phyloP scores from a whole-genome alignment of 2,113 vertebrate species.

The Oreochromis niloticus region DNA sequence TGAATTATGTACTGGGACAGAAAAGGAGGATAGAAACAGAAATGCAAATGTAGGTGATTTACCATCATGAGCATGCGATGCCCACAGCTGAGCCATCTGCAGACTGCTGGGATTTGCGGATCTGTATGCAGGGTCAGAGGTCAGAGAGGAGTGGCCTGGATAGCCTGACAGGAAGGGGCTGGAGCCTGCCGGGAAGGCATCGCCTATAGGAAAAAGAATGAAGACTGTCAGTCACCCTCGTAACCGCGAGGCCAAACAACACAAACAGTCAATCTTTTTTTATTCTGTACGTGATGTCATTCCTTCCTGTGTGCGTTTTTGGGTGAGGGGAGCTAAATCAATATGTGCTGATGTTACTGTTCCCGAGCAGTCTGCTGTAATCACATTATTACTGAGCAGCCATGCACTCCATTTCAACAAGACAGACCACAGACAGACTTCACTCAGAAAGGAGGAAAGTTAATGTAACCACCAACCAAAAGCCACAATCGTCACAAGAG shows the following conservation, averaged over 20 bases:
- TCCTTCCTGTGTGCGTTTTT: background rate
- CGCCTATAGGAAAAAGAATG: slow-evolving; percentile 53
- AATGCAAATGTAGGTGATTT: slow-evolving; percentile 12
- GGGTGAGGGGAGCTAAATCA: background rate
- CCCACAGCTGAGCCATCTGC: slow-evolving; percentile 83
- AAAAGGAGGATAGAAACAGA: background rate
- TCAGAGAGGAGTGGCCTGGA: slow-evolving; percentile 70
- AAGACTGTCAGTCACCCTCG: background rate
- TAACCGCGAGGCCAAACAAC: background rate
- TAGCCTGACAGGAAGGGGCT: slow-evolving; percentile 78
- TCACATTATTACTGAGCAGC: slow-evolving; percentile 42
- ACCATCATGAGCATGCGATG: slow-evolving; percentile 75
- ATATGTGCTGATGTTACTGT: slow-evolving; percentile 27
- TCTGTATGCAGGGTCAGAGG: slow-evolving; percentile 78
- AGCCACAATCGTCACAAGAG: background rate
- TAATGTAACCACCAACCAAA: background rate
- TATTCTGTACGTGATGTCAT: background rate
- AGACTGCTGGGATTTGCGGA: slow-evolving; percentile 76
- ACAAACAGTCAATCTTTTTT: background rate
- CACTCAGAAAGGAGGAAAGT: background rate
- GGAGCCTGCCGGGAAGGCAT: slow-evolving; percentile 74
- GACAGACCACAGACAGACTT: slow-evolving; percentile 35
- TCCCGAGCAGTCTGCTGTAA: slow-evolving; percentile 29
- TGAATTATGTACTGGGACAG: background rate
- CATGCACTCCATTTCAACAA: slow-evolving; percentile 36